Base-by-base conservation (phyloP, 2,797 vertebrate genomes). In the Pangasius sanitwongsei region DNA sequence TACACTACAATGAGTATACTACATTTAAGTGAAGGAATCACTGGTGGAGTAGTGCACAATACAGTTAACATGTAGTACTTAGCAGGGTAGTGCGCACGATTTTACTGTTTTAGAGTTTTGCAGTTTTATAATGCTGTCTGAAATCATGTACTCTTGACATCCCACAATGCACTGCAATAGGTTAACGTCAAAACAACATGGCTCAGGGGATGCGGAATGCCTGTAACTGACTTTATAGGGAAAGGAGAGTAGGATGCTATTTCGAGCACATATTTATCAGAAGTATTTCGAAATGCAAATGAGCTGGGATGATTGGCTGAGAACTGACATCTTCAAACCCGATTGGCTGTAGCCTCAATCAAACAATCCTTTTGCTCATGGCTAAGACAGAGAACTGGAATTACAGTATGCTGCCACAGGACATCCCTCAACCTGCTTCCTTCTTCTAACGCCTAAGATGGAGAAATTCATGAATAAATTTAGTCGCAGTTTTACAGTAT, bases 231-330 rank as follows among this genome's bases (percentile, higher is more conserved):
- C 50, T 77, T 77, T 15, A 50, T 50, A 15, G 5, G 2, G 48
- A 48, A n/a, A 77, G 25, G 25, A 15, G 25, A 16, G 67, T 18
- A 41, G 18, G 34, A 20, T 74, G 67, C 41, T 13, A 34, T 31
- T 80, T 80, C 16, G 8, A 82, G 53, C 80, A n/a, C 25, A 8
- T 44, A 18, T 25, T 59, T 20, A 34, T 57, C 31, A 81, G 53
- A 81, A 59, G 18, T 57, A 37, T 81, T 57, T 81, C 2, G 2
- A 25, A 59, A 63, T 23, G 48, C 44, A 69, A 31, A 53, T 69
- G 85, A 41, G 86, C 90, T 87, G 90, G 89, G 86, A 82, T 72
- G 89, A 89, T 90, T 88, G 82, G 90, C 87, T 61, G 53, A 89
- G 75, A 87, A 90, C 86, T 67, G 85, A 67, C 25, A 82, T 88